Evolutionary conservation across 1,140 invertebrate species (phyloP).

Genomic region (Trichonephila inaurata): DNA sequence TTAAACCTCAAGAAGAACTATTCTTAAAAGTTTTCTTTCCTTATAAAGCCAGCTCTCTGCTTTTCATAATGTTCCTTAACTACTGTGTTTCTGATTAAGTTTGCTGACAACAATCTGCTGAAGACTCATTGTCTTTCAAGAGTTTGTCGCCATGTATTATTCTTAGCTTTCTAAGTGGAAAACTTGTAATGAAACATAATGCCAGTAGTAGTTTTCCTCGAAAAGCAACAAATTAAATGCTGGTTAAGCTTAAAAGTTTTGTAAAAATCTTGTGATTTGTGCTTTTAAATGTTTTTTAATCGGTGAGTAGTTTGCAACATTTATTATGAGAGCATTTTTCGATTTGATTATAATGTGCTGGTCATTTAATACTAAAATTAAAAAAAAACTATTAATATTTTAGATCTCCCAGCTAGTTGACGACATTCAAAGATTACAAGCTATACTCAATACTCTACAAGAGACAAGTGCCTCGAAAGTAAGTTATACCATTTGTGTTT

Average conservation of each 20-base stretch:
- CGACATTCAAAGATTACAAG: conserved; percentile 92
- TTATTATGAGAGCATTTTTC: no score
- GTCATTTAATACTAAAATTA: no score
- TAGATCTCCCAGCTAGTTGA: conserved; percentile 96
- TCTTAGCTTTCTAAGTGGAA: neutral
- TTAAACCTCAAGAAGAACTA: neutral
- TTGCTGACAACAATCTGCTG: neutral
- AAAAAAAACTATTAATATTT: no score
- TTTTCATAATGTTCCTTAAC: neutral
- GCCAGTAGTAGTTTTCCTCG: neutral
- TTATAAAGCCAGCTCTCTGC: neutral
- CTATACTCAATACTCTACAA: conserved; percentile 90
- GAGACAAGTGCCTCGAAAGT: conserved; percentile 91
- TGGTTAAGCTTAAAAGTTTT: no score
- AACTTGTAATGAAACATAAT: neutral
- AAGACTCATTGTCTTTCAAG: neutral
- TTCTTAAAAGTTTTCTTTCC: neutral
- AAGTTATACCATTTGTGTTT: conserved; percentile 48
- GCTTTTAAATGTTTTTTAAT: no score
- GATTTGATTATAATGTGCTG: no score
- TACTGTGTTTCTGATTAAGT: neutral
- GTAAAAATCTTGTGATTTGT: no score
- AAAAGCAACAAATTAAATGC: neutral
- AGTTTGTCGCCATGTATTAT: neutral
- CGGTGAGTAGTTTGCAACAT: no score